These are phyloP conservation scores for Atta cephalotes DNA, from an alignment of 1,140 invertebrate genomes.

Conservation along the genomic window DNA sequence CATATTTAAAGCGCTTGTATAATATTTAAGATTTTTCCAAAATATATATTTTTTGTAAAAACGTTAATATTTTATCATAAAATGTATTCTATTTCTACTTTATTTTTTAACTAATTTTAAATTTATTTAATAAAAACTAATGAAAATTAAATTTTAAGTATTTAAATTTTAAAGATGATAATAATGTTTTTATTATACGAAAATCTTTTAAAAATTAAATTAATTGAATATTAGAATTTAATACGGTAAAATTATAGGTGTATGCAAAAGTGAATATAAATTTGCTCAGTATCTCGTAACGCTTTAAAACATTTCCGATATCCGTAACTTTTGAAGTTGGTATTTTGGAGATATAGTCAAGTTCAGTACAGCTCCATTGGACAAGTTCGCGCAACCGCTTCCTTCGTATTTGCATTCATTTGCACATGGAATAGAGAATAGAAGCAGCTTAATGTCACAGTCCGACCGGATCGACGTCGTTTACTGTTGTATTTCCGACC, in stretches of 20 bases:
- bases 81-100: background rate
- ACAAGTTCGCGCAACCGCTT: slow-evolving; percentile 27
- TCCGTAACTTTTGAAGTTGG: slow-evolving; percentile 20
- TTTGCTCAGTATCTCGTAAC: background rate
- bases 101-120: background rate
- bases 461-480: slow-evolving; percentile 52
- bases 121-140: background rate
- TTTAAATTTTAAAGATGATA: background rate
- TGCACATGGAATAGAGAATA: slow-evolving; percentile 46
- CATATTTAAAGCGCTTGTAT: background rate
- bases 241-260: background rate
- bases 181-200: background rate
- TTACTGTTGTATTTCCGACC: slow-evolving; percentile 40
- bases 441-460: slow-evolving; percentile 54
- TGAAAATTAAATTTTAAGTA: background rate
- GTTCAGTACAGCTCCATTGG: slow-evolving; percentile 1
- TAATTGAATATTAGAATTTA: background rate
- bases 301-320: slow-evolving; percentile 1
- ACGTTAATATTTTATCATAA: background rate
- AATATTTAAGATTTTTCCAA: background rate
- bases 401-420: slow-evolving; percentile 57
- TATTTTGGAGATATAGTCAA: slow-evolving; percentile 30
- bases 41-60: too few relatives aligned
- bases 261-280: slow-evolving; percentile 17
- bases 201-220: background rate